Evolutionary conservation across 1,140 invertebrate species (phyloP), one percentile per base, ranked within the genome.

Genomic region (Batillaria attramentaria): DNA sequence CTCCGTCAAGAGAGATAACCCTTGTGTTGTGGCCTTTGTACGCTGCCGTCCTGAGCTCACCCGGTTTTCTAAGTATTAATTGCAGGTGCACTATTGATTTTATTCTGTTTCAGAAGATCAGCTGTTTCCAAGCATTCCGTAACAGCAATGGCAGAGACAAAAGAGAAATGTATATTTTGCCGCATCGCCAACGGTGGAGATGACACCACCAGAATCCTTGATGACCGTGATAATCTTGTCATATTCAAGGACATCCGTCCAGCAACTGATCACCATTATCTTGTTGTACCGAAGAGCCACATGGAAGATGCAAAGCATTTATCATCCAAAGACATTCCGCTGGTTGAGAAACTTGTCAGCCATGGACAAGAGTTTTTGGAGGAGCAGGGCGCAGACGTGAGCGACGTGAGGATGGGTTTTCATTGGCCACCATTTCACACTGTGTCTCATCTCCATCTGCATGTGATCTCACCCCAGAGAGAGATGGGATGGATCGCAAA

Each of bases 381-480:
- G 69, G 91, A 93, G 41, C 90, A 93, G 79, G 89, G 85, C 46
- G 87, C 80, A 66, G 81, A 76, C 50, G 54, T 77, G 31, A 72
- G 75, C 37, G 83, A 87, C 39, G 68, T 79, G 3, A 81, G 85
- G 79, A 93, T 95, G 68, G 97, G 97, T 1, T 98, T 97, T 89
- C 97, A 98, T 87, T 95, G 95, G 94, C 96, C 97, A 33, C 97
- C 97, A 0, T 98, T 97, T 89, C 94, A 95, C 69, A 94, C 94
- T 10, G 93, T 98, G 0, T 89, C 91, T 70, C 97, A 98, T 91
- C 91, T 98, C 3, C 97, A 98, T 91, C 91, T 98, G 46, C 97
- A 98, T 84, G 93, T 95, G 0, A 97, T 98, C 79, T 94, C 94
- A 3, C 96, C 96, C 3, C 92, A 93, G 18, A 93, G 93, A n/a